A percentile compares a stretch with the other conserved stretches of the same genome.
These are phyloP conservation scores for Sarcophaga variegata DNA, from an alignment of 2,888 invertebrate species.

Conservation along the genomic window DNA sequence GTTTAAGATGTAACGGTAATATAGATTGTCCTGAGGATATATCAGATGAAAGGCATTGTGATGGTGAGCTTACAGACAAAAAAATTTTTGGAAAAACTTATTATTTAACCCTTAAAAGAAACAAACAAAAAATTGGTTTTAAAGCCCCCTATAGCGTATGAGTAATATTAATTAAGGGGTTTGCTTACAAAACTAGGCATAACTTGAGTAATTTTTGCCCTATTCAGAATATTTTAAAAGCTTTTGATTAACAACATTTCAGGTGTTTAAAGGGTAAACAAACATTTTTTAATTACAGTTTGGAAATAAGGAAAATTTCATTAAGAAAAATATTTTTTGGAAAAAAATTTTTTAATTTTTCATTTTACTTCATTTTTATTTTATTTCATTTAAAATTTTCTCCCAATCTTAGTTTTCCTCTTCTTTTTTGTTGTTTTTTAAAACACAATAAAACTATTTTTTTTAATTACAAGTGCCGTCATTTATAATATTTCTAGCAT, in stretches of 20 bases:
- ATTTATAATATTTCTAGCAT: neutral
- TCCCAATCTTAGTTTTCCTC: neutral
- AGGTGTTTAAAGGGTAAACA: neutral
- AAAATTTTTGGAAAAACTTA: neutral
- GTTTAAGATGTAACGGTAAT: slow-evolving; percentile 85
- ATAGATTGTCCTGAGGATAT: slow-evolving; percentile 88
- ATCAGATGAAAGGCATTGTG: slow-evolving; percentile 89
- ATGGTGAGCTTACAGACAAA: slow-evolving; percentile 76
- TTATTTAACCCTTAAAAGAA: neutral
- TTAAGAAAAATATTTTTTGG: neutral
- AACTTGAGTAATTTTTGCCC: neutral
- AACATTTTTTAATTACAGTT: slow-evolving; percentile 9
- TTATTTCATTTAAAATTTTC: neutral
- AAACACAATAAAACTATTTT: neutral
- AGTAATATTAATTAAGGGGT: slow-evolving; percentile 37
- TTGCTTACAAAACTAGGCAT: neutral
- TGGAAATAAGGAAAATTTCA: too few species aligned
- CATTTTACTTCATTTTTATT: slow-evolving; percentile 2
- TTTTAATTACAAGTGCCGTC: slow-evolving; percentile 35
- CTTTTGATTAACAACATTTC: neutral
- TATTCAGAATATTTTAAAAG: neutral
- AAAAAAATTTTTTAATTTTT: neutral
- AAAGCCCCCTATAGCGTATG: slow-evolving; percentile 20
- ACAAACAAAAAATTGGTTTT: neutral
- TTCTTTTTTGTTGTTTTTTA: neutral